A percentile compares a stretch with the other conserved stretches of the same genome.
These are phyloP conservation scores for Drosophila pseudotakahashii DNA, from an alignment of 2,888 invertebrate species.

Conservation along the genomic window DNA sequence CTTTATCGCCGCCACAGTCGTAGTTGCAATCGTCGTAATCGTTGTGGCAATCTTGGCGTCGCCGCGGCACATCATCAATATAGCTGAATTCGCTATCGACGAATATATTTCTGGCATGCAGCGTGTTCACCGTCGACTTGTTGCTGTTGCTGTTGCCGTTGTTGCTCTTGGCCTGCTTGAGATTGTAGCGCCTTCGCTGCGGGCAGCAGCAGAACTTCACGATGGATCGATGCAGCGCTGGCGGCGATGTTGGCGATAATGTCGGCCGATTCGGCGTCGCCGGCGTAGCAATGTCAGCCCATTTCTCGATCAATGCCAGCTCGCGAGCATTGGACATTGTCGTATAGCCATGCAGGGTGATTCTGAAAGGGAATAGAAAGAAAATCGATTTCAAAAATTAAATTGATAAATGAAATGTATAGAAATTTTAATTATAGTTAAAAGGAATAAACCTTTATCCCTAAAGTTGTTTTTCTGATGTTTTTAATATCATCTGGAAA, in stretches of 20 bases:
- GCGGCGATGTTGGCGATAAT: constrained; percentile 80
- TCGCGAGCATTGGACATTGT: constrained; percentile 83
- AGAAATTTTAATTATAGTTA: too few relatives aligned
- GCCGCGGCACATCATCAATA: constrained; percentile 81
- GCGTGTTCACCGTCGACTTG: constrained; percentile 61
- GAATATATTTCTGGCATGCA: constrained; percentile 80
- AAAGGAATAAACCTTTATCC: too few relatives aligned
- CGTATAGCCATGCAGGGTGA: constrained; percentile 81
- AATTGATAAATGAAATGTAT: neutral
- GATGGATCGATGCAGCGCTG: constrained; percentile 59
- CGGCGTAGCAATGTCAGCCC: constrained; percentile 80
- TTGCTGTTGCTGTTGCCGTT: constrained; percentile 27
- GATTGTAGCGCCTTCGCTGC: constrained; percentile 80
- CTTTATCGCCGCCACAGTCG: constrained; percentile 56
- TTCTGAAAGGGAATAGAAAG: constrained; percentile 69
- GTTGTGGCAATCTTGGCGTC: constrained; percentile 63
- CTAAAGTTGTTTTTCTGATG: too few relatives aligned
- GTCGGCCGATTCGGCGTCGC: constrained; percentile 69
- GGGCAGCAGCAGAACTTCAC: constrained; percentile 82
- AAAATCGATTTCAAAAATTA: constrained; percentile 11
- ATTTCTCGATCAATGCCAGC: constrained; percentile 82
- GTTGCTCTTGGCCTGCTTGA: constrained; percentile 72
- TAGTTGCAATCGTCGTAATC: constrained; percentile 46
- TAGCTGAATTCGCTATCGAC: constrained; percentile 81
- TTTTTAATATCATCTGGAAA: too few relatives aligned